Base-by-base conservation (phyloP, 2,888 invertebrate genomes). In the Trachelus iudaicus region DNA sequence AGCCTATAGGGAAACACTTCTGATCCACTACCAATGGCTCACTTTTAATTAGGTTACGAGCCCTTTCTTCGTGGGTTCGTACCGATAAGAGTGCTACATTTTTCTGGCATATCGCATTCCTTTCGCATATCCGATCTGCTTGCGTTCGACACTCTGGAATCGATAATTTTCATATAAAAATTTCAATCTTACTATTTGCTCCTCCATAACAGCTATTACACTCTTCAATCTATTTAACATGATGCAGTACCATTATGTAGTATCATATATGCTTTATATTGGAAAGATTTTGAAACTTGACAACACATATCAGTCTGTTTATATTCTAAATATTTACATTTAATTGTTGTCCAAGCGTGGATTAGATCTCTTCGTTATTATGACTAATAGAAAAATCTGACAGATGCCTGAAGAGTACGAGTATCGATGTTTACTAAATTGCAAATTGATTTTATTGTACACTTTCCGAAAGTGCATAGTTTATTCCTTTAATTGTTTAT, bases 101-200 rank as follows among this genome's bases (percentile, higher is more conserved):
- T 73, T 73, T 68, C 74, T 37, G 69, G 71, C 37, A 35, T 31
- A 73, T 78, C 68, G 31, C 35, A 74, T 75, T 81, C 76, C 76
- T 69, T 80, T 84, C 82, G 82, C 77, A 75, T 81, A 81, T 82
- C 79, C 79, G 76, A 79, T 78, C 56, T 31, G 34, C 75, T 69
- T 77, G 77, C 75, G 74, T 56, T 73, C 40, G 40, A 30, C 35
- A 33, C 68, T 37, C n/a, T 35, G 30, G 30, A 71, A 78, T 79
- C 79, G 37, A 79, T 80, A 81, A 75, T 82, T 73, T 80, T 69
- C 35, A 75, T 73, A 69, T 40, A 76, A 40, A 77, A 56, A 71
- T 71, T 76, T 37, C 33, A 73, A 76, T 73, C 13, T 33, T 56
- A 56, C 23, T 56, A 23, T 56, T 15, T 56, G 23, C 56, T 23